phyloP scores from a whole-genome alignment of 37 sponge, comb jelly and placozoan species.

The Axinella damicornis region DNA sequence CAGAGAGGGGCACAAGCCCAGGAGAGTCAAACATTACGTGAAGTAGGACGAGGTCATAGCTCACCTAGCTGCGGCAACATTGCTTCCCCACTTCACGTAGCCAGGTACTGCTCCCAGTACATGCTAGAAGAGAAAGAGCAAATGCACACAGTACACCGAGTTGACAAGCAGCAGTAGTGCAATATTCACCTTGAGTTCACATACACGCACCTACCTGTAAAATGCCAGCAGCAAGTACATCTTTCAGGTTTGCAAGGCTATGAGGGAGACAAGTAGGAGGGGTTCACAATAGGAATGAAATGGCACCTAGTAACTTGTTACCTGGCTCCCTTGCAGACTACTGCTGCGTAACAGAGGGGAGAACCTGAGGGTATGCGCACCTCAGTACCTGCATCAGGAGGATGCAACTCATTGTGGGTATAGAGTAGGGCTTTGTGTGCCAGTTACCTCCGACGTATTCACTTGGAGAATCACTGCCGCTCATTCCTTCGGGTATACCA shows the following conservation, averaged over 20 bases:
- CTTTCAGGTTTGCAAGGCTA: not conserved
- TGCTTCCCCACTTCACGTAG: slow-evolving; percentile 70
- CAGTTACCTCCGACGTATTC: too few species aligned
- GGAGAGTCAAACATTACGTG: too few species aligned
- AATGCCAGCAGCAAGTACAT: slow-evolving; percentile 65
- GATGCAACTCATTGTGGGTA: too few species aligned
- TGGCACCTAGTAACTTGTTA: not conserved
- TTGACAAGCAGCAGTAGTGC: too few species aligned
- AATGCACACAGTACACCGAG: too few species aligned
- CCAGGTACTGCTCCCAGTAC: slow-evolving; percentile 21
- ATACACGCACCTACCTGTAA: slow-evolving; percentile 54
- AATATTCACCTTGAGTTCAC: too few species aligned
- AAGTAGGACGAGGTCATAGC: not conserved
- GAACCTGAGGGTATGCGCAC: slow-evolving; percentile 34
- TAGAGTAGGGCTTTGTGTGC: too few species aligned
- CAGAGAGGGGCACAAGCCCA: not conserved
- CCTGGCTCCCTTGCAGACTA: slow-evolving; percentile 78
- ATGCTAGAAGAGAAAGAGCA: not conserved
- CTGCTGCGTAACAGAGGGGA: slow-evolving; percentile 47
- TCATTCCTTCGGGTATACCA: too few species aligned
- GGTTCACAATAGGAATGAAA: not conserved
- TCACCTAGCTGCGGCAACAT: slow-evolving; percentile 35
- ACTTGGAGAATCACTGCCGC: too few species aligned
- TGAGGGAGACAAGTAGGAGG: too few species aligned
- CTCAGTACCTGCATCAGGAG: slow-evolving; percentile 78